Evolutionary conservation across 2,113 vertebrate genomes (phyloP).

Genomic region (Pheucticus melanocephalus): DNA sequence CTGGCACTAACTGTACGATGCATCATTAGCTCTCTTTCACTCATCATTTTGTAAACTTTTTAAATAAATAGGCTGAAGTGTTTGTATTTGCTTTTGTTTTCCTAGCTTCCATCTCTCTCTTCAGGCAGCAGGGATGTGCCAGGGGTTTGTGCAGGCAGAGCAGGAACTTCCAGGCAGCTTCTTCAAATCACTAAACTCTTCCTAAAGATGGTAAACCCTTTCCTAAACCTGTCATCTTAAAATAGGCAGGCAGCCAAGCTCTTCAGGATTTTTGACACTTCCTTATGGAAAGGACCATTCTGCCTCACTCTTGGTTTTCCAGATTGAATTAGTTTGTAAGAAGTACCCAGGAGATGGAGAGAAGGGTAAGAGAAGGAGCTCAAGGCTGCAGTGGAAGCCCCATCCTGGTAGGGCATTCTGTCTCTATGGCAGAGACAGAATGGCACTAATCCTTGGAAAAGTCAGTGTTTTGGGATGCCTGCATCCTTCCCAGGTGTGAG

Average conservation of each 20-base stretch:
- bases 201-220: not conserved
- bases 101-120: not conserved
- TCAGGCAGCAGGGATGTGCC: not conserved
- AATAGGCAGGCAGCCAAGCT: not conserved
- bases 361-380: not conserved
- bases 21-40: constrained; percentile 67
- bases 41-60: constrained; percentile 49
- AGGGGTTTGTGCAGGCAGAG: not conserved
- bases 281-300: not conserved
- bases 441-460: not conserved
- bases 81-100: constrained; percentile 6
- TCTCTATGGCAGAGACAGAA: not conserved
- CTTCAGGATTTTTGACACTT: not conserved
- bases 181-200: not conserved
- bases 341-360: not conserved
- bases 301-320: not conserved
- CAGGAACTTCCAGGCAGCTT: not conserved
- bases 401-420: not conserved
- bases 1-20: constrained; percentile 16
- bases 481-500: not conserved
- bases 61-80: not conserved
- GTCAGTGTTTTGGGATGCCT: fast-evolving
- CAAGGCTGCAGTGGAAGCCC: not conserved
- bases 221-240: not conserved
- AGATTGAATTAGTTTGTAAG: not conserved